Evolutionary conservation across 2,888 invertebrate genomes (phyloP), one percentile per base, ranked within the genome.

Genomic region (Thera obeliscata): DNA sequence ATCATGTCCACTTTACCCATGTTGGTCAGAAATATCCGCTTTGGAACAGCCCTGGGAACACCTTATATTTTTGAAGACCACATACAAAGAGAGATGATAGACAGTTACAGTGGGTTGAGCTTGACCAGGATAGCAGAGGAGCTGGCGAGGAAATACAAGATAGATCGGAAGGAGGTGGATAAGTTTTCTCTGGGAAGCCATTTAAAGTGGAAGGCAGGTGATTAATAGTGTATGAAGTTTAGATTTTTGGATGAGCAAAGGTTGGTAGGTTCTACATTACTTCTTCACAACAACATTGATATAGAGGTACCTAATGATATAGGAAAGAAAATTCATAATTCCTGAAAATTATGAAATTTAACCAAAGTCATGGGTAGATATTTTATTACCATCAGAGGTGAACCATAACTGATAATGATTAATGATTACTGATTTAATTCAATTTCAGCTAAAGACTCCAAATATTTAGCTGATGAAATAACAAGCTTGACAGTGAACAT

Each of bases 1-100:
- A 97, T 96, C 81, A 99, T 99, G 99, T 98, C 98, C 3, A 96
- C 97, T 79, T 88, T 96, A 6, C 99, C 99, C 0, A 97, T 96
- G 84, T 94, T 96, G 35, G 96, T 97, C 0, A 94, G 99, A 66
- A 96, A 97, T 79, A 93, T 97, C n/a, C 95, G 99, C 49, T 99
- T 98, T 87, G 99, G 99, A 3, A 96, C 97, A 6, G 93, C 95
- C 1, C 92, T 99, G 1, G 99, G 99, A 0, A 88, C 91, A 22
- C 95, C 96, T 60, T 95, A 96, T 66, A 90, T 94, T 78, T 87
- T 99, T 50, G 99, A 99, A 90, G 99, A 99, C 86, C 84, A 88
- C 38, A 84, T 91, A 12, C 86, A 86, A 63, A 82, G 70, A 7
- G 80, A 85, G 48, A 76, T 85, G 90, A 97, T 66, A 0, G 99